phyloP scores from a whole-genome alignment of 2,797 vertebrate genomes.

The Sebastes cheni region DNA sequence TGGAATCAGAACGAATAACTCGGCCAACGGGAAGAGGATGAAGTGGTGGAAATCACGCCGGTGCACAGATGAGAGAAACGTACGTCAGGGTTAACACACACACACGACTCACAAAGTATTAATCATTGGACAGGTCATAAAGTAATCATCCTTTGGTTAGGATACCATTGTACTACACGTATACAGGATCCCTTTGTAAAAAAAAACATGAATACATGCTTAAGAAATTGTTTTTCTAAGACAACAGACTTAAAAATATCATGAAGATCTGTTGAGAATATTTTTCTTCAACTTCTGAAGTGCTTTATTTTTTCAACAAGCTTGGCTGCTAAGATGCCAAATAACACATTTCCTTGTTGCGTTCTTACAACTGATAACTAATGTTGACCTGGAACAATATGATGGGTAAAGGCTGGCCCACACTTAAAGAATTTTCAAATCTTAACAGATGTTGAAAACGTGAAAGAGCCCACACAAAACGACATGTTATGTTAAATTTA shows the following conservation, averaged over 20 bases:
- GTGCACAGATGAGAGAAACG: slow-evolving; percentile 92
- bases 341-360: background rate
- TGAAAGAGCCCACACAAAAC: no score
- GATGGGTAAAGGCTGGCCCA: no score
- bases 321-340: background rate
- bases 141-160: background rate
- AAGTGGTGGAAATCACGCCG: slow-evolving; percentile 91
- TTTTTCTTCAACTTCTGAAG: background rate
- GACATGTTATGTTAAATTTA: no score
- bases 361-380: background rate
- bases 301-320: background rate
- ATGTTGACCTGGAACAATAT: background rate
- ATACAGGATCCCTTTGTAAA: background rate
- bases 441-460: no score
- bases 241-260: background rate
- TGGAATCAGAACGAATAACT: slow-evolving; percentile 79
- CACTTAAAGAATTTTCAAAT: no score
- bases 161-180: background rate
- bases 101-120: background rate
- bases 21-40: slow-evolving; percentile 87
- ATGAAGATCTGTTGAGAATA: background rate
- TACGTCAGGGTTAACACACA: slow-evolving; percentile 37
- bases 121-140: background rate
- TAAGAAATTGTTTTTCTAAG: background rate
- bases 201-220: background rate